Conservation (phyloP, 2,797 vertebrate species). For the Dromococcyx pavoninus region DNA sequence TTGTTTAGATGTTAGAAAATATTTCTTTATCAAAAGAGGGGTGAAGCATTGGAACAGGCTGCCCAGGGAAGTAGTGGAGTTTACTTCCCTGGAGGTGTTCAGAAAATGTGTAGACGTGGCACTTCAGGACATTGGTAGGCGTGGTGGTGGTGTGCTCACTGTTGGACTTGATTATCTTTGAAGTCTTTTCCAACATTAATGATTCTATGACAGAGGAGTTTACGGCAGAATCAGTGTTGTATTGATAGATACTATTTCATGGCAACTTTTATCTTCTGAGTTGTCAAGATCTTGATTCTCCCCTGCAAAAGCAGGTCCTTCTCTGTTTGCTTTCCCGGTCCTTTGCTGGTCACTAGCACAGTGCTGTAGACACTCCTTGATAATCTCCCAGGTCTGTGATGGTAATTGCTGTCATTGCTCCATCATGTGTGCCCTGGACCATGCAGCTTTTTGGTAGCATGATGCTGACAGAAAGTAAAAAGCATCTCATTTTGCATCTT, state of each 20-base stretch:
- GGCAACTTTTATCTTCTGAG: background rate
- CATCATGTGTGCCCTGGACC: background rate
- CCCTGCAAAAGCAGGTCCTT: background rate
- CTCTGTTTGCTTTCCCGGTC: background rate
- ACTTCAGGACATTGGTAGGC: too few species aligned
- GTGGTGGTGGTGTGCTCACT: too few species aligned
- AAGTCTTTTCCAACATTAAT: too few species aligned
- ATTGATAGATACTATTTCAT: background rate
- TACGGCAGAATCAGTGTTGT: background rate
- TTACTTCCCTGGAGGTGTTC: too few species aligned
- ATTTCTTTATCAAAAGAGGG: too few species aligned
- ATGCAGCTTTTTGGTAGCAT: background rate
- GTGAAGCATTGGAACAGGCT: too few species aligned
- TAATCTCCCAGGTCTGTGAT: background rate
- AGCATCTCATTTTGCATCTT: background rate
- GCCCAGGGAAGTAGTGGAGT: too few species aligned
- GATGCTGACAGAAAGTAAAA: background rate
- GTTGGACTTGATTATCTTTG: too few species aligned
- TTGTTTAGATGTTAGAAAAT: too few species aligned
- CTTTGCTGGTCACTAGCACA: background rate
- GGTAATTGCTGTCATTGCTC: background rate
- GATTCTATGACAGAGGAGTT: too few species aligned
- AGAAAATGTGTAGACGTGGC: too few species aligned
- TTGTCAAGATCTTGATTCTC: background rate
- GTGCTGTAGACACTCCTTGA: rapidly evolving